Percentiles rank a stretch among this genome's conserved stretches.
Evolutionary conservation across 2,113 vertebrate species (phyloP).

Genomic region (Muntiacus reevesi): DNA sequence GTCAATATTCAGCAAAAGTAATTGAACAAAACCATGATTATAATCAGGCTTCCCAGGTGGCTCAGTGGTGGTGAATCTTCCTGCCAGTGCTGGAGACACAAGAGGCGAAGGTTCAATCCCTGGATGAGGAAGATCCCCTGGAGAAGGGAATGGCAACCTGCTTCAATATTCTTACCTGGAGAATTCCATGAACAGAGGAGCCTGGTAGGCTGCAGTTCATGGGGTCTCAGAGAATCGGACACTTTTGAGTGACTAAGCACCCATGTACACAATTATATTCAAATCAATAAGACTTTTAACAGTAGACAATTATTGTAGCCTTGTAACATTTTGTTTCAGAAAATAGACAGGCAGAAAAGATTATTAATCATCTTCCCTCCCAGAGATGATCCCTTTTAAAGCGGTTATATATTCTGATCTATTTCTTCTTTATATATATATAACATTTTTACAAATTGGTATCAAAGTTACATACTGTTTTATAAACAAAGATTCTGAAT

Average conservation of each 20-base stretch:
- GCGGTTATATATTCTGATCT: neutral
- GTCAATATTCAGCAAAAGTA: slow-evolving; percentile 31
- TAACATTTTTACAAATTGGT: neutral
- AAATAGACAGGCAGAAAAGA: neutral
- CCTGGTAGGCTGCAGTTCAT: neutral
- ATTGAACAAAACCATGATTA: neutral
- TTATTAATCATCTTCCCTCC: neutral
- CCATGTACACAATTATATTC: neutral
- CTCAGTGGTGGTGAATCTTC: neutral
- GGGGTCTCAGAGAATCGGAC: neutral
- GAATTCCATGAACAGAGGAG: neutral
- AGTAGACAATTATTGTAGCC: neutral
- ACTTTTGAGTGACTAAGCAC: neutral
- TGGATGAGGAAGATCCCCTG: neutral
- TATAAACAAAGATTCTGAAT: neutral
- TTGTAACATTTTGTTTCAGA: slow-evolving; percentile 22
- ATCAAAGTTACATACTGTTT: neutral
- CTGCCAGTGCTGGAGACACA: neutral
- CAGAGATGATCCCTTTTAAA: neutral
- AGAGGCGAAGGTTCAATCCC: neutral
- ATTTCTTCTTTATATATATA: neutral
- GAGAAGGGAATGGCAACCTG: neutral
- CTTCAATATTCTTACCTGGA: neutral
- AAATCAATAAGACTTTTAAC: neutral
- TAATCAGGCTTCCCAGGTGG: neutral